phyloP scores from a whole-genome alignment of 2,797 vertebrate genomes.

The Lithobates pipiens region DNA sequence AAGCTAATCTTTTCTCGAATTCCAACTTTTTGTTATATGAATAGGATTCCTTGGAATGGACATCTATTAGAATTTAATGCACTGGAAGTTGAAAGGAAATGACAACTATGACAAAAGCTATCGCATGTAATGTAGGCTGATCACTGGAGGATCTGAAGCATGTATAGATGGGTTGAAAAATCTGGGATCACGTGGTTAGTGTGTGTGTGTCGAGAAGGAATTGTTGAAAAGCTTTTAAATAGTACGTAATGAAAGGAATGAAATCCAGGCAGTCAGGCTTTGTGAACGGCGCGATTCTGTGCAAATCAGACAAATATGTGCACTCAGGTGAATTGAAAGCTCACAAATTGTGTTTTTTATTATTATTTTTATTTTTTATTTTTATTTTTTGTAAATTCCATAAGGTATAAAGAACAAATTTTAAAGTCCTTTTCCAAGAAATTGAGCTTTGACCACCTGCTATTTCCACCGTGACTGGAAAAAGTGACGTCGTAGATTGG shows the following conservation, averaged over 20 bases:
- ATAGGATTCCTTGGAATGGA: neutral
- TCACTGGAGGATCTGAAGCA: neutral
- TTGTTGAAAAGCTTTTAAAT: neutral
- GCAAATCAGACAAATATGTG: neutral
- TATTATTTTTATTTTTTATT: too few species aligned
- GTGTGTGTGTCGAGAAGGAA: neutral
- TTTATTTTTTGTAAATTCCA: neutral
- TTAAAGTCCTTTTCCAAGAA: neutral
- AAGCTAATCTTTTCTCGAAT: neutral
- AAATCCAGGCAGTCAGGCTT: neutral
- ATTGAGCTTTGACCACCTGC: neutral
- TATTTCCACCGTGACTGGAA: neutral
- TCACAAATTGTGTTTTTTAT: too few species aligned
- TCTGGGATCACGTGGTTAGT: neutral
- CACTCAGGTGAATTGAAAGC: too few species aligned
- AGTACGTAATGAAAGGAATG: neutral
- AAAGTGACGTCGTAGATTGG: neutral
- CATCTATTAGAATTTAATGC: constrained; percentile 1
- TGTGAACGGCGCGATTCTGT: neutral
- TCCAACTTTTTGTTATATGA: neutral
- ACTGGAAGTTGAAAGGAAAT: neutral
- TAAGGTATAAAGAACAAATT: neutral
- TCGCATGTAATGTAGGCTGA: neutral
- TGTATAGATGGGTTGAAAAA: neutral
- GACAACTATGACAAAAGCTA: neutral